Percentiles rank a stretch among this genome's conserved stretches.
Evolutionary conservation across 2,797 vertebrate species (phyloP).

Genomic region (Pseudomugil gertrudae): DNA sequence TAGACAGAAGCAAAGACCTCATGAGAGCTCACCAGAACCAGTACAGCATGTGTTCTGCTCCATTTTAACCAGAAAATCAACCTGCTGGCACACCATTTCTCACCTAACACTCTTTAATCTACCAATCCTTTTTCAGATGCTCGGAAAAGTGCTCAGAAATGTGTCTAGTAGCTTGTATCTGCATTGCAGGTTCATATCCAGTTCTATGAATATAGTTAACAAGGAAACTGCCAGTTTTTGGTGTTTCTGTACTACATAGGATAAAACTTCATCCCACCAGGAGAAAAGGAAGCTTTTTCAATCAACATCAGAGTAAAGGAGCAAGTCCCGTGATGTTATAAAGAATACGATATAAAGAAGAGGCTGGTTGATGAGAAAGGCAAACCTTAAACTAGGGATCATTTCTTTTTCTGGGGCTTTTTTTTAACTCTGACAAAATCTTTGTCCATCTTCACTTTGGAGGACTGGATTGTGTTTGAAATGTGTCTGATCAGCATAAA

Average conservation of each 20-base stretch:
- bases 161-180: background rate
- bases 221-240: background rate
- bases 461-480: too few relatives aligned
- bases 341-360: background rate
- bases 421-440: background rate
- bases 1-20: background rate
- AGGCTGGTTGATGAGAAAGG: background rate
- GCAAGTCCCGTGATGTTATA: background rate
- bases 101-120: background rate
- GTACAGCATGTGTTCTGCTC: background rate
- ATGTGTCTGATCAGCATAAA: background rate
- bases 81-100: background rate
- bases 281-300: background rate
- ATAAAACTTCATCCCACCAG: too few relatives aligned
- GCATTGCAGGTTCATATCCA: background rate
- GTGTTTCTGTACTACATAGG: background rate
- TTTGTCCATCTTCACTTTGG: background rate
- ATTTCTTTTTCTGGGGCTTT: background rate
- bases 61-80: slow-evolving; percentile 2
- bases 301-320: background rate
- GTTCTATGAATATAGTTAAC: background rate
- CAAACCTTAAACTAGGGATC: background rate
- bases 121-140: background rate
- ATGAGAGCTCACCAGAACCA: background rate
- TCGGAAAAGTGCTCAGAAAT: background rate